Evolutionary conservation across 2,888 invertebrate genomes (phyloP), one percentile per base, ranked within the genome.

Genomic region (Pandemis corylana): DNA sequence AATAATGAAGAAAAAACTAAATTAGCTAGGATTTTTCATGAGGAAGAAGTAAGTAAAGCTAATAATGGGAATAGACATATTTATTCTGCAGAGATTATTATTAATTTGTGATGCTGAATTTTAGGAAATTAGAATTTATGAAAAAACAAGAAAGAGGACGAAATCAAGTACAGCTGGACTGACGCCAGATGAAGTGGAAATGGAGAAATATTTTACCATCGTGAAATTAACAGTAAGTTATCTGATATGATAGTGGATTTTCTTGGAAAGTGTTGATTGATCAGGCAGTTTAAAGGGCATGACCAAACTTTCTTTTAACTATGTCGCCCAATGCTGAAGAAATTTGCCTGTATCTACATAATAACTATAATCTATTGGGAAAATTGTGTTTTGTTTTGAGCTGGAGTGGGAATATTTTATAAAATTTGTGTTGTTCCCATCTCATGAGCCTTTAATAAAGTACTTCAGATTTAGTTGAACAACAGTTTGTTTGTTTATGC

Each of bases 161-260:
- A 71, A 63, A 49, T 20, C 66, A 36, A 68, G 41, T 15, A 53
- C 28, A 1, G 3, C 15, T n/a, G 51, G 72, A 2, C 28, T 76
- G 4, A 76, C 76, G 0, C 70, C 71, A 36, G 66, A 74, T 59
- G 74, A 82, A 74, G 62, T 74, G 3, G 70, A 77, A 5, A 81
- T 83, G 79, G 71, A 78, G 59, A 76, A 80, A 76, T 79, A 81
- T 67, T 84, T 81, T 42, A 75, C 78, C 64, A 77, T 83, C 10
- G 74, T 80, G 0, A 72, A 77, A 66, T 70, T 83, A 73, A 78
- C 81, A 46, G 83, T 83, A 78, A 79, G 79, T 80, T 1, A 46
- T 53, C 15, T 53, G 5, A 15, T 53, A n/a, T n/a, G 46, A 9
- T 46, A 20, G 20, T 20, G 20, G 0, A 20, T 20, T 20, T 20